A percentile compares a stretch with the other conserved stretches of the same genome.
phyloP scores from a whole-genome alignment of 2,797 vertebrate species.

The Syncerus caffer region DNA sequence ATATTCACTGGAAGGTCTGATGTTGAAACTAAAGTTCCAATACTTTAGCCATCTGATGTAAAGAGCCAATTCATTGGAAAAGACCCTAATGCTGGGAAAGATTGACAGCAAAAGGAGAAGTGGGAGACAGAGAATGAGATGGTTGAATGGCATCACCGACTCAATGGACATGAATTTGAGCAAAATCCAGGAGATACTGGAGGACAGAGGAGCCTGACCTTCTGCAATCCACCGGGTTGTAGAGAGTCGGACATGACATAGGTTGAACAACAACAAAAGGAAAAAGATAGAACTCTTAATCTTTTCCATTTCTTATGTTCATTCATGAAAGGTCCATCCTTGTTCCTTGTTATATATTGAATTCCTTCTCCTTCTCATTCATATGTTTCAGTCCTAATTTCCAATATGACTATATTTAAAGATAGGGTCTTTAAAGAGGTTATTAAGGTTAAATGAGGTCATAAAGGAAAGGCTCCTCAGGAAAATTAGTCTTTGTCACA shows the following conservation, averaged over 20 bases:
- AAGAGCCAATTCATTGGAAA: not conserved
- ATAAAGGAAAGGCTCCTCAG: not conserved
- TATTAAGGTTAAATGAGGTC: not conserved
- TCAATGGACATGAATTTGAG: not conserved
- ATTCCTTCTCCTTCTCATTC: not conserved
- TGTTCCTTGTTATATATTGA: not conserved
- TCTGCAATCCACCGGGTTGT: fast-evolving
- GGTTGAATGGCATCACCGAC: not conserved
- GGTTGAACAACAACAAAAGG: not conserved
- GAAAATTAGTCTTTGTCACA: not conserved
- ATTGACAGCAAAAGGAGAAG: not conserved
- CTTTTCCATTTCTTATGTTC: not conserved
- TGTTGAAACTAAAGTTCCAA: not conserved
- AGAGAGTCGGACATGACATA: not conserved
- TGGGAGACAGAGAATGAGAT: not conserved
- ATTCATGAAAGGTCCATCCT: not conserved
- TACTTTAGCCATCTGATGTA: not conserved
- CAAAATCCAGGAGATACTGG: not conserved
- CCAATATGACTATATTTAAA: not conserved
- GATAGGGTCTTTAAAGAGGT: not conserved
- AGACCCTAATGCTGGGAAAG: not conserved
- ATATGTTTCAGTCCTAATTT: not conserved
- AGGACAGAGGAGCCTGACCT: not conserved
- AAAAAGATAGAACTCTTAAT: not conserved
- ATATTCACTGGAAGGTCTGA: not conserved